A percentile compares a stretch with the other conserved stretches of the same genome.
phyloP scores from a whole-genome alignment of 2,888 invertebrate species.

The Tenthredo distinguenda region DNA sequence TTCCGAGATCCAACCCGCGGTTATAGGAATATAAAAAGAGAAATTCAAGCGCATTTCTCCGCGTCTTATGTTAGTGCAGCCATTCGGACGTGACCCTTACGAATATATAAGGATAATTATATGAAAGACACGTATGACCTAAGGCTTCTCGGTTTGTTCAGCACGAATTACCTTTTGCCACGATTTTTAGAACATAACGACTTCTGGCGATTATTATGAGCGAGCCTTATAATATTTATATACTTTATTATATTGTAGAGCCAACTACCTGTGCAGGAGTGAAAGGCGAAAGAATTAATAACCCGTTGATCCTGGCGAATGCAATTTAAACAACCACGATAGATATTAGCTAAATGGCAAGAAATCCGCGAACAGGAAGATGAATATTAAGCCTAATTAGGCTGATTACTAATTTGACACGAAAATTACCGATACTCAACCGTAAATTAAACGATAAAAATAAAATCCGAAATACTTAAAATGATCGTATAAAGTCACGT shows the following conservation, averaged over 20 bases:
- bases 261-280: not conserved
- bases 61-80: not conserved
- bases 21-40: slow-evolving; percentile 38
- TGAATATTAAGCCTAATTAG: not conserved
- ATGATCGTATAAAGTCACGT: slow-evolving; percentile 16
- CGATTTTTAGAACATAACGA: not conserved
- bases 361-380: not conserved
- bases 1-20: not conserved
- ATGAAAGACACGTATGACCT: slow-evolving; percentile 32
- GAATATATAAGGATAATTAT: slow-evolving; percentile 12
- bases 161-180: not conserved
- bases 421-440: slow-evolving; percentile 21
- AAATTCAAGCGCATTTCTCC: slow-evolving; percentile 28
- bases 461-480: not conserved
- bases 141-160: not conserved
- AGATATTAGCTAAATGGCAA: not conserved
- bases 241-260: not conserved
- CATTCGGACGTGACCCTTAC: slow-evolving; percentile 21
- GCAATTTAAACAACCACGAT: not conserved
- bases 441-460: not conserved
- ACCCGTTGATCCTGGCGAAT: slow-evolving; percentile 17
- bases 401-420: not conserved
- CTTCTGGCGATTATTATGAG: not conserved
- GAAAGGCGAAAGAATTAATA: slow-evolving; percentile 34
- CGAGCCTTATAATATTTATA: not conserved